Evolutionary conservation across 2,888 invertebrate genomes (phyloP).

Genomic region (Elegia similella): DNA sequence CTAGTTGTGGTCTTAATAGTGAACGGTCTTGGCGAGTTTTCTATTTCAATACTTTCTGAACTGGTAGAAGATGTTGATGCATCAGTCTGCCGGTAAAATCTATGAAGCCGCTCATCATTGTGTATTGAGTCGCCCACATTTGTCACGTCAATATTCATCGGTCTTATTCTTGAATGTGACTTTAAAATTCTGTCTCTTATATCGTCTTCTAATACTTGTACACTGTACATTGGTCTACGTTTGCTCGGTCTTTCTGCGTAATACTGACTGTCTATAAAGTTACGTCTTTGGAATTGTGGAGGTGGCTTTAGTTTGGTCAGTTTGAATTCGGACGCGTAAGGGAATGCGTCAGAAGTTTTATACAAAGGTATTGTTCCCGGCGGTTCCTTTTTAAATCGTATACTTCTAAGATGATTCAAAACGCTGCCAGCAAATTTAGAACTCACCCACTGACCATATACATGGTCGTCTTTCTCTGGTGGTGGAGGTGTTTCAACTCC

Average conservation of each 20-base stretch:
- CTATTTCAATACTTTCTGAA: constrained; percentile 29
- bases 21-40: constrained; percentile 19
- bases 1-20: background rate
- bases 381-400: constrained; percentile 50
- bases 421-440: constrained; percentile 64
- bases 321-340: constrained; percentile 61
- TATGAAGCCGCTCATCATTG: constrained; percentile 28
- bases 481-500: constrained; percentile 59
- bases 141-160: constrained; percentile 54
- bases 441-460: constrained; percentile 66
- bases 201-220: constrained; percentile 59
- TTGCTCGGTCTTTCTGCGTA: constrained; percentile 45
- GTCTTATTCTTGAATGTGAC: constrained; percentile 46
- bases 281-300: constrained; percentile 48
- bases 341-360: constrained; percentile 56
- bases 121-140: constrained; percentile 46
- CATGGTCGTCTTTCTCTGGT: constrained; percentile 41
- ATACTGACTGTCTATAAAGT: constrained; percentile 42
- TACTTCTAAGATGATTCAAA: constrained; percentile 63
- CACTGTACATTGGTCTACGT: constrained; percentile 51
- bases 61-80: constrained; percentile 32
- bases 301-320: constrained; percentile 48
- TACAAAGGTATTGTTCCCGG: constrained; percentile 55
- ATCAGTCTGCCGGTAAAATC: constrained; percentile 46
- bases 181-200: constrained; percentile 52